phyloP scores from a whole-genome alignment of 1,140 invertebrate species.

The Trialeurodes vaporariorum region DNA sequence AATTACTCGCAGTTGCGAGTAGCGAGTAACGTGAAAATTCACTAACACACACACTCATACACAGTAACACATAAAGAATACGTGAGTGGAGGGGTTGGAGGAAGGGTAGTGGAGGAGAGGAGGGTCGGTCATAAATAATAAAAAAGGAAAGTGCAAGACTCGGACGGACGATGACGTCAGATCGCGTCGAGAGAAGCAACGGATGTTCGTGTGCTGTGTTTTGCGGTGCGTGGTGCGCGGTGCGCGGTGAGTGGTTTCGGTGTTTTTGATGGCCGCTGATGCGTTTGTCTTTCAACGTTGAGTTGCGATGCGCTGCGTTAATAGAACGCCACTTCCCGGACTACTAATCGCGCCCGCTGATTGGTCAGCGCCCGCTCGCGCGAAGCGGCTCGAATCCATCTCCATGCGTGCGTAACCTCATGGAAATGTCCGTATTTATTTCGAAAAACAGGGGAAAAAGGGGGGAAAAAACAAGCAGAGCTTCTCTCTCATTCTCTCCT shows the following conservation, averaged over 20 bases:
- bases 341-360: neutral
- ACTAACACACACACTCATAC: too few relatives aligned
- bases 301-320: neutral
- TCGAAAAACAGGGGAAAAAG: too few relatives aligned
- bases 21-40: neutral
- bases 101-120: neutral
- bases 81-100: neutral
- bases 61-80: neutral
- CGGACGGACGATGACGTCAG: neutral
- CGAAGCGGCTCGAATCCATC: too few relatives aligned
- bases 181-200: neutral
- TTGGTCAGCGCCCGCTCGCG: neutral
- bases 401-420: neutral
- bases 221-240: too few relatives aligned
- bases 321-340: neutral
- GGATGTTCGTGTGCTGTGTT: neutral
- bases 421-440: neutral
- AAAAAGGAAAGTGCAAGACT: neutral
- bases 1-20: neutral
- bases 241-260: neutral
- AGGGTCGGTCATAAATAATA: neutral
- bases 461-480: too few relatives aligned
- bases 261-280: too few relatives aligned
- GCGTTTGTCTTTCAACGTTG: neutral
- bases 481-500: neutral